phyloP scores from a whole-genome alignment of 2,797 vertebrate genomes.

The Peromyscus aztecus region DNA sequence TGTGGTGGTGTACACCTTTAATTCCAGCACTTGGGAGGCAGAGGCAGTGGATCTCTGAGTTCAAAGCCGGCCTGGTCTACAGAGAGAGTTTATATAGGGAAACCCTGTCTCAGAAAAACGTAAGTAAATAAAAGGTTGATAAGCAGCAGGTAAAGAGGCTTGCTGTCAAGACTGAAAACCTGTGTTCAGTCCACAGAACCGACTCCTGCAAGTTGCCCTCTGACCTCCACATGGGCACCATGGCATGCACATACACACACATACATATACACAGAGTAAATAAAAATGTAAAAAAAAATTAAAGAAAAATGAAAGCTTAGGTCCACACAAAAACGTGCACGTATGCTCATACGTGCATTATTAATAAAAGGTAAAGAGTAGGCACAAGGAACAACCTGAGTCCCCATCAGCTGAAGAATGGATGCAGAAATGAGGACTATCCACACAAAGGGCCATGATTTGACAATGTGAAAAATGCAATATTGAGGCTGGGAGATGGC shows the following conservation, averaged over 20 bases:
- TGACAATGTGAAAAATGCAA: neutral
- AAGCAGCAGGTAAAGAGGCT: neutral
- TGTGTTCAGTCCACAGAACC: neutral
- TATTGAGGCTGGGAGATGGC: neutral
- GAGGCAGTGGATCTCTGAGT: neutral
- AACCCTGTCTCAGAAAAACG: neutral
- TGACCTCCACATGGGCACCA: neutral
- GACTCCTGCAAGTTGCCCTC: neutral
- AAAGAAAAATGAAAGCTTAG: neutral
- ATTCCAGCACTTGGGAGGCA: neutral
- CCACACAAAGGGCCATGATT: neutral
- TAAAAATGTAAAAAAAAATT: neutral
- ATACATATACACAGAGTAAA: neutral
- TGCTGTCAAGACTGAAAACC: neutral
- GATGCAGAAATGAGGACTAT: neutral
- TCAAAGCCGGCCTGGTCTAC: neutral
- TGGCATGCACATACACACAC: neutral
- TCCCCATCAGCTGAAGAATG: neutral
- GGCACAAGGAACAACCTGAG: neutral
- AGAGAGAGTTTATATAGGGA: neutral
- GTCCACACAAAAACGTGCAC: neutral
- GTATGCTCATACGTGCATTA: neutral
- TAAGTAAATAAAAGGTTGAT: neutral
- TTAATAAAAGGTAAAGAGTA: neutral
- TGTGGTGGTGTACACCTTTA: neutral